Conservation (phyloP, 2,888 invertebrate genomes). For the Lochmaea crataegi region DNA sequence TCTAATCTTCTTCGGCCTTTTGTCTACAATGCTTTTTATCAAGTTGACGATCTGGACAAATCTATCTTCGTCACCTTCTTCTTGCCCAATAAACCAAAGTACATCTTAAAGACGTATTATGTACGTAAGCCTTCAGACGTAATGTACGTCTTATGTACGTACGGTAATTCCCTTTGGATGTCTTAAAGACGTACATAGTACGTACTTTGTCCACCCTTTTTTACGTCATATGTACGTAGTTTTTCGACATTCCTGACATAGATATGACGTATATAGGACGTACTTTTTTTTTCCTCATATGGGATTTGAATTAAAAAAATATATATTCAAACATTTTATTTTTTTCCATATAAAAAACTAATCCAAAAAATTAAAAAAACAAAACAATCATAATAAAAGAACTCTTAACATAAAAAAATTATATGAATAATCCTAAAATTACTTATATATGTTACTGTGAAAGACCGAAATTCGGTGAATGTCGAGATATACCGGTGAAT, state of each 20-base stretch:
- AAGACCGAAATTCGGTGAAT: no score
- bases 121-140: constrained; percentile 2
- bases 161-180: not conserved
- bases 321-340: not conserved
- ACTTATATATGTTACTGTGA: no score
- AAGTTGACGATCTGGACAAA: no score
- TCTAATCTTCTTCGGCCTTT: no score
- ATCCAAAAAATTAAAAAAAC: not conserved
- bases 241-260: constrained; percentile 1
- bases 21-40: no score
- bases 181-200: constrained; percentile 1
- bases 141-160: constrained; percentile 1
- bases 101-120: constrained; percentile 6
- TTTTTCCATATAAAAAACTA: not conserved
- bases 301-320: no score
- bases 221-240: not conserved
- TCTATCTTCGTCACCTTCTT: no score
- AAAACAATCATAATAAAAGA: not conserved
- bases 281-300: no score
- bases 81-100: constrained; percentile 5
- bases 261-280: not conserved
- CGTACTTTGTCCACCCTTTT: constrained; percentile 2
- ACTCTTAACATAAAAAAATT: not conserved
- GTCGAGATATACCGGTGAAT: no score
- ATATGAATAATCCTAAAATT: not conserved